Evolutionary conservation across 1,140 invertebrate genomes (phyloP).

Genomic region (Drosophila insularis): DNA sequence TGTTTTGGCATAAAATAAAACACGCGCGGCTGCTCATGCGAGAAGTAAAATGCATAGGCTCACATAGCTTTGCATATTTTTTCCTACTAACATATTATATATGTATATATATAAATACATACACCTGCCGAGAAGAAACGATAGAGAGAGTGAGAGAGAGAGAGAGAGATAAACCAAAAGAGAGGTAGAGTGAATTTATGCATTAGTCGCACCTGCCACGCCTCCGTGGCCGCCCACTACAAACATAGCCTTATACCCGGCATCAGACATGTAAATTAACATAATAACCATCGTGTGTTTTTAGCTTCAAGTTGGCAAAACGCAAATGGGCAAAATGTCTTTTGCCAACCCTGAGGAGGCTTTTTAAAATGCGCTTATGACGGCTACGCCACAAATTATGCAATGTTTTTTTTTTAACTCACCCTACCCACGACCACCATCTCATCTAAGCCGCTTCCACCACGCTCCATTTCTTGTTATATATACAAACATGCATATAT

Average conservation of each 20-base stretch:
- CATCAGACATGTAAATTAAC: slow-evolving; percentile 75
- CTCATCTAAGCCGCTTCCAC: not conserved
- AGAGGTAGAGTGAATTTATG: slow-evolving; percentile 56
- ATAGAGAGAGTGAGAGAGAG: not conserved
- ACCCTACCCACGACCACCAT: not conserved
- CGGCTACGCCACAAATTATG: slow-evolving; percentile 55
- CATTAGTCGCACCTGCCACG: slow-evolving; percentile 63
- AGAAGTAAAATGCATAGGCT: slow-evolving; percentile 36
- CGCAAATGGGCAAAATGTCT: slow-evolving; percentile 47
- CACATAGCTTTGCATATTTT: slow-evolving; percentile 53
- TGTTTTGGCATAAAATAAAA: slow-evolving; percentile 63
- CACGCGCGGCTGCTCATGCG: slow-evolving; percentile 71
- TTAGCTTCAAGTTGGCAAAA: slow-evolving; percentile 37
- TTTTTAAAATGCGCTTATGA: slow-evolving; percentile 61
- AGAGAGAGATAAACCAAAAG: not conserved
- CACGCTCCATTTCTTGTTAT: not conserved
- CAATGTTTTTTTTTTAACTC: slow-evolving; percentile 43
- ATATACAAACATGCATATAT: not conserved
- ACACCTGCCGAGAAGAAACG: not conserved
- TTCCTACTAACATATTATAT: not conserved
- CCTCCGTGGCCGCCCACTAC: slow-evolving; percentile 21
- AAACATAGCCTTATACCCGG: slow-evolving; percentile 37
- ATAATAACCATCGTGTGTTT: slow-evolving; percentile 60
- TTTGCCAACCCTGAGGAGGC: slow-evolving; percentile 22
- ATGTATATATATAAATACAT: not conserved